phyloP scores from a whole-genome alignment of 2,113 vertebrate species.

The Myotis lucifugus region DNA sequence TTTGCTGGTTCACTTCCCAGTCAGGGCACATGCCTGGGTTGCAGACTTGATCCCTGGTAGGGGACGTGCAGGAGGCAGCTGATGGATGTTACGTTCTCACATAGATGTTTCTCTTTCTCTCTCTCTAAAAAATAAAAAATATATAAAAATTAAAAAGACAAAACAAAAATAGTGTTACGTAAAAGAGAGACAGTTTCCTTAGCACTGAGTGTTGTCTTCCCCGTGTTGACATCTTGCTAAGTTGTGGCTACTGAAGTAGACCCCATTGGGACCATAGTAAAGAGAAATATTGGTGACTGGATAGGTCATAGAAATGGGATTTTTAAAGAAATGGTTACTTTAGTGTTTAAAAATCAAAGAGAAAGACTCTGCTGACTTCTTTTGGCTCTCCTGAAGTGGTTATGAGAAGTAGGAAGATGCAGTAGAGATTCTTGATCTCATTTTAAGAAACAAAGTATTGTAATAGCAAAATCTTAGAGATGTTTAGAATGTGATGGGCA shows the following conservation, averaged over 20 bases:
- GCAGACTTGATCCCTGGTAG: no score
- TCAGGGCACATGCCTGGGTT: no score
- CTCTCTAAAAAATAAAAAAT: no score
- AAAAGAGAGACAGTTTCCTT: neutral
- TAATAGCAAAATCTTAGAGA: neutral
- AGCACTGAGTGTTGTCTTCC: neutral
- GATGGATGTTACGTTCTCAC: no score
- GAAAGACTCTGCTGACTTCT: neutral
- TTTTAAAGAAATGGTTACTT: neutral
- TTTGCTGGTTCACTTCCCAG: no score
- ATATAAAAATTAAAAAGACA: no score
- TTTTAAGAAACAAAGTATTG: neutral
- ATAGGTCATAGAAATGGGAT: neutral
- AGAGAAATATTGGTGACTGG: neutral
- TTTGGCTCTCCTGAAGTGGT: neutral
- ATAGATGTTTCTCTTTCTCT: no score
- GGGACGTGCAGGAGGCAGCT: no score
- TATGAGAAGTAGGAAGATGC: neutral
- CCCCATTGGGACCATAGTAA: neutral
- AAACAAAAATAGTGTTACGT: neutral
- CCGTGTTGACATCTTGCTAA: neutral
- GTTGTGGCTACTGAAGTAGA: neutral
- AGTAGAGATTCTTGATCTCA: neutral
- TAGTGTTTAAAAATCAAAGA: slow-evolving; percentile 11
- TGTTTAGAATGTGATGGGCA: neutral